Percentiles rank a stretch among this genome's conserved stretches.
phyloP scores from a whole-genome alignment of 2,797 vertebrate species.

The Lutjanus campechanus region DNA sequence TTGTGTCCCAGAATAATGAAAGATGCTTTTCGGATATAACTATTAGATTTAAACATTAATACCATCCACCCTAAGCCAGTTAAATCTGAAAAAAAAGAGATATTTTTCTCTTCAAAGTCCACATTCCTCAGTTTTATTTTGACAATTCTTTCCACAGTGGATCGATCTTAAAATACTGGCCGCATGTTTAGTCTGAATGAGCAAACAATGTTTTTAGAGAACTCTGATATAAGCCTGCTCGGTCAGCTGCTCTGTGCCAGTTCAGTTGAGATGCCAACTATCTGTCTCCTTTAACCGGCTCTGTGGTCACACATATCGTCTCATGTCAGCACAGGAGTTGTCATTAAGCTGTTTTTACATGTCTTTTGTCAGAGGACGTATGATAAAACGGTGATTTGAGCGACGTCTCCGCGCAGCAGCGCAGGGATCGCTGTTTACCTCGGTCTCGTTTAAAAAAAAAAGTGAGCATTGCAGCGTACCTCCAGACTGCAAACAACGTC shows the following conservation, averaged over 20 bases:
- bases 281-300: not conserved
- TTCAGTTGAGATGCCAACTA: not conserved
- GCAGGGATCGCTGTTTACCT: not conserved
- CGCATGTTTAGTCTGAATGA: not conserved
- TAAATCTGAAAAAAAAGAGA: not conserved
- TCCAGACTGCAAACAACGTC: not conserved
- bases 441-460: not conserved
- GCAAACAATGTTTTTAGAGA: not conserved
- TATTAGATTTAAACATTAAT: conserved; percentile 1
- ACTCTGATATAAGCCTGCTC: not conserved
- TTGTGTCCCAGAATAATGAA: not conserved
- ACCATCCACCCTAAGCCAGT: not conserved
- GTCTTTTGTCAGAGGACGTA: conserved; percentile 11
- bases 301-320: not conserved
- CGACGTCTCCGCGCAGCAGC: not conserved
- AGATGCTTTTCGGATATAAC: conserved; percentile 1
- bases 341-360: conserved; percentile 4
- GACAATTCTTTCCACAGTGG: not conserved
- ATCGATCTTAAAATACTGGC: not conserved
- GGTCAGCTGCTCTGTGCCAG: not conserved
- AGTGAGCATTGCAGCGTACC: not conserved
- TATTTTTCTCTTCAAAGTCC: not conserved
- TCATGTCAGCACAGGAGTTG: not conserved
- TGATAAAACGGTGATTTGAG: conserved; percentile 23
- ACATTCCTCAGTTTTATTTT: not conserved